These are phyloP conservation scores for Limanda limanda DNA, from an alignment of 2,113 vertebrate genomes.

Conservation along the genomic window DNA sequence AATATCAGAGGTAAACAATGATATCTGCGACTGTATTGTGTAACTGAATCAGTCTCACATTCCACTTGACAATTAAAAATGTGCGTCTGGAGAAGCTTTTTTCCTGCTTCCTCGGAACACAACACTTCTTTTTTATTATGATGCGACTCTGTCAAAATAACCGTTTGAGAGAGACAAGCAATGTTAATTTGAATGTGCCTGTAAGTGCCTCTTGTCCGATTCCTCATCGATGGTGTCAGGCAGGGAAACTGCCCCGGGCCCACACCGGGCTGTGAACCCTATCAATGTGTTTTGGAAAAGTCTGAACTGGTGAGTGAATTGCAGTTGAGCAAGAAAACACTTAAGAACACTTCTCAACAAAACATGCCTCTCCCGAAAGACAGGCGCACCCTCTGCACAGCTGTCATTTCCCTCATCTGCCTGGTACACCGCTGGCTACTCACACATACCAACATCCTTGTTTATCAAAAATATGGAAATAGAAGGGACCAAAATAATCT, in stretches of 20 bases:
- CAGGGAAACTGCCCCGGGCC: slow-evolving; percentile 44
- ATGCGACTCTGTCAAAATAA: slow-evolving; percentile 32
- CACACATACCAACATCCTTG: neutral
- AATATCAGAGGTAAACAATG: slow-evolving; percentile 20
- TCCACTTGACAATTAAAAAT: slow-evolving; percentile 27
- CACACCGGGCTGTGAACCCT: slow-evolving; percentile 32
- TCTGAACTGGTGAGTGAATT: slow-evolving; percentile 59
- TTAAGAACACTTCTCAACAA: slow-evolving; percentile 41
- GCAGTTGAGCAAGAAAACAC: slow-evolving; percentile 59
- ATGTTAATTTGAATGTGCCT: slow-evolving; percentile 42
- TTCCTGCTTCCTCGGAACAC: slow-evolving; percentile 7
- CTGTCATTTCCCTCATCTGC: slow-evolving; percentile 19
- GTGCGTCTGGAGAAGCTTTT: slow-evolving; percentile 3
- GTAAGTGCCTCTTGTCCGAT: slow-evolving; percentile 44
- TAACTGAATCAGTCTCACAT: slow-evolving; percentile 21
- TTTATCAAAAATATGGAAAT: too few relatives aligned
- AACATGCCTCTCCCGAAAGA: slow-evolving; percentile 29
- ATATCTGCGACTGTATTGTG: neutral
- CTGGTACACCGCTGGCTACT: neutral
- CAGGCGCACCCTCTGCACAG: slow-evolving; percentile 16
- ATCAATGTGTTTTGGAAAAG: slow-evolving; percentile 68
- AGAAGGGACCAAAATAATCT: too few relatives aligned
- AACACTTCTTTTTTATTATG: slow-evolving; percentile 9
- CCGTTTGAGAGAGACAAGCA: slow-evolving; percentile 31
- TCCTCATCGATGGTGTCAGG: slow-evolving; percentile 40